Evolutionary conservation across 2,113 vertebrate species (phyloP).

Genomic region (Malurus cyaneus): DNA sequence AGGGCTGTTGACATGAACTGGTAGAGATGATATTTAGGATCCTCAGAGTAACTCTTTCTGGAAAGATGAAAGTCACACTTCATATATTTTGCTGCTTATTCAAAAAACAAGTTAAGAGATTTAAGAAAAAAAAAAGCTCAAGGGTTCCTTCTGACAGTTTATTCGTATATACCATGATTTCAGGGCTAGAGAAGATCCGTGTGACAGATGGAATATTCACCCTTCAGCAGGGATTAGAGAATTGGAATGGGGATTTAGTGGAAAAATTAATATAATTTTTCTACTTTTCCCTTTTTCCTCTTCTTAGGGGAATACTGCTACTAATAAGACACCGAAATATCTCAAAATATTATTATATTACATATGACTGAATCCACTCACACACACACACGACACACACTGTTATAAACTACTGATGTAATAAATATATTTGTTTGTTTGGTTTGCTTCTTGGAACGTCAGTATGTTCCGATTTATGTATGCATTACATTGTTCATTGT

Average conservation of each 20-base stretch:
- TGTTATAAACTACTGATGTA: too few relatives aligned
- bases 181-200: not conserved
- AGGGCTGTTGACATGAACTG: not conserved
- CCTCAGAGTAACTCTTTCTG: not conserved
- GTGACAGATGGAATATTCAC: not conserved
- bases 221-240: not conserved
- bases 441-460: too few relatives aligned
- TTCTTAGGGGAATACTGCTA: not conserved
- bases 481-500: too few relatives aligned
- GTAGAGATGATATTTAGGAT: not conserved
- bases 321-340: not conserved
- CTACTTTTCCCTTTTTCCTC: accelerated
- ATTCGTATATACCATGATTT: not conserved
- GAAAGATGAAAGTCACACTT: not conserved
- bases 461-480: too few relatives aligned
- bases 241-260: not conserved
- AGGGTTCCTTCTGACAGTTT: not conserved
- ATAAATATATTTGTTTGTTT: too few relatives aligned
- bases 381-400: not conserved
- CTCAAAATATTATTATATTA: too few relatives aligned
- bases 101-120: not conserved
- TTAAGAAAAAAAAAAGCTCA: not conserved
- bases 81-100: not conserved
- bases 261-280: not conserved
- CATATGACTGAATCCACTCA: too few relatives aligned